Evolutionary conservation across 1,140 invertebrate species (phyloP).

Genomic region (Procambarus virginalis): DNA sequence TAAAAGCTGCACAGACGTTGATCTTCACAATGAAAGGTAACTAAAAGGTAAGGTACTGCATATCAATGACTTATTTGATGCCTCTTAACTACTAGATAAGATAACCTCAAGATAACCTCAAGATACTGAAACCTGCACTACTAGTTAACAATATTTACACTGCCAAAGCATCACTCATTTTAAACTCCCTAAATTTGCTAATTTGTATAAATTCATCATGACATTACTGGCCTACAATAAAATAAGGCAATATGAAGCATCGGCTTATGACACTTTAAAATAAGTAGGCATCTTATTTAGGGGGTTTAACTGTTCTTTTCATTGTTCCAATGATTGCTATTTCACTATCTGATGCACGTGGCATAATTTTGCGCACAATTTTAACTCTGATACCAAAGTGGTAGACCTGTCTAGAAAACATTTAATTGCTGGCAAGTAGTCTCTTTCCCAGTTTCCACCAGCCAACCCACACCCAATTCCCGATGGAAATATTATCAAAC

Average conservation of each 20-base stretch:
- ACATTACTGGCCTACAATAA: too few relatives aligned
- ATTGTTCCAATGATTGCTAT: neutral
- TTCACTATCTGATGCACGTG: neutral
- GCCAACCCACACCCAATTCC: slow-evolving; percentile 28
- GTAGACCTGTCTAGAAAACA: neutral
- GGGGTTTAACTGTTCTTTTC: neutral
- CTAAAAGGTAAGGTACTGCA: too few relatives aligned
- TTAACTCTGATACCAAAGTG: neutral
- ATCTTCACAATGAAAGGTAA: too few relatives aligned
- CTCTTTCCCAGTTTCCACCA: slow-evolving; percentile 36
- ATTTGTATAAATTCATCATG: too few relatives aligned
- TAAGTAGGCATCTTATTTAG: neutral
- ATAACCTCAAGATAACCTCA: too few relatives aligned
- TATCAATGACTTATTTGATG: too few relatives aligned
- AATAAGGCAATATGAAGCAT: neutral
- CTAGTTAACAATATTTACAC: too few relatives aligned
- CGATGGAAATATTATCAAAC: slow-evolving; percentile 9
- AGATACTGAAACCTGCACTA: too few relatives aligned
- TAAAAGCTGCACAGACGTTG: too few relatives aligned
- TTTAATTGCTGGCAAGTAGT: slow-evolving; percentile 29
- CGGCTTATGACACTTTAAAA: neutral
- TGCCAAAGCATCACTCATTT: too few relatives aligned
- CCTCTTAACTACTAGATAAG: too few relatives aligned
- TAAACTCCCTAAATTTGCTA: too few relatives aligned
- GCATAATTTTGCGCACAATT: slow-evolving; percentile 9